These are phyloP conservation scores for Malacoraja senta DNA, from an alignment of 2,797 vertebrate species.

Conservation along the genomic window DNA sequence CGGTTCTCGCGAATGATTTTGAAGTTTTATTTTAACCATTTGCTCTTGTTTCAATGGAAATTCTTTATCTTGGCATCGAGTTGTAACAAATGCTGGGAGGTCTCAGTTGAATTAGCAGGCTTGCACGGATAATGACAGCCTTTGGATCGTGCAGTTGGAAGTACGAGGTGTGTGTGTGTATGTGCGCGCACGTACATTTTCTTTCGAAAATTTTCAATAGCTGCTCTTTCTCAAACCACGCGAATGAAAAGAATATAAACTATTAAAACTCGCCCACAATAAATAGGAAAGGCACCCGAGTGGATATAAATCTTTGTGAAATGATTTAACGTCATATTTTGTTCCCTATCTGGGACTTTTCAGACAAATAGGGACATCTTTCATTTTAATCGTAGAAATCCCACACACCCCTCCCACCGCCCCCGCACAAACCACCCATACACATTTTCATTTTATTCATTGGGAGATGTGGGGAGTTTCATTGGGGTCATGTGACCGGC, in stretches of 20 bases:
- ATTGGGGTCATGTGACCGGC: constrained; percentile 36
- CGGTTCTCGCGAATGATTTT: neutral
- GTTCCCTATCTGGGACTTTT: neutral
- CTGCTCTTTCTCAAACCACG: neutral
- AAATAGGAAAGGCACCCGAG: neutral
- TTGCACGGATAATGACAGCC: constrained; percentile 64
- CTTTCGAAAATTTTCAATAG: neutral
- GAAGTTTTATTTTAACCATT: constrained; percentile 43
- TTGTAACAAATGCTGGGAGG: constrained; percentile 74
- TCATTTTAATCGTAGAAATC: constrained; percentile 10
- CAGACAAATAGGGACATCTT: neutral
- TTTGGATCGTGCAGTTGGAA: constrained; percentile 55
- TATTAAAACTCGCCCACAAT: neutral
- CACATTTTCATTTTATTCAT: constrained; percentile 34
- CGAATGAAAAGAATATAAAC: neutral
- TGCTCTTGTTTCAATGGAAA: constrained; percentile 54
- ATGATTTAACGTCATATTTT: neutral
- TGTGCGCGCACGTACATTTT: neutral
- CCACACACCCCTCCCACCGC: neutral
- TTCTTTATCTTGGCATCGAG: constrained; percentile 66
- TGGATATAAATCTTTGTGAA: neutral
- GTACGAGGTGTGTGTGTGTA: constrained; percentile 51
- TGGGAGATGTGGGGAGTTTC: constrained; percentile 31
- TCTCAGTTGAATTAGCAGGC: constrained; percentile 63
- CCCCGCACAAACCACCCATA: constrained; percentile 29